Evolutionary conservation across 1,140 invertebrate genomes (phyloP), one percentile per base, ranked within the genome.

Genomic region (Drosophila teissieri): DNA sequence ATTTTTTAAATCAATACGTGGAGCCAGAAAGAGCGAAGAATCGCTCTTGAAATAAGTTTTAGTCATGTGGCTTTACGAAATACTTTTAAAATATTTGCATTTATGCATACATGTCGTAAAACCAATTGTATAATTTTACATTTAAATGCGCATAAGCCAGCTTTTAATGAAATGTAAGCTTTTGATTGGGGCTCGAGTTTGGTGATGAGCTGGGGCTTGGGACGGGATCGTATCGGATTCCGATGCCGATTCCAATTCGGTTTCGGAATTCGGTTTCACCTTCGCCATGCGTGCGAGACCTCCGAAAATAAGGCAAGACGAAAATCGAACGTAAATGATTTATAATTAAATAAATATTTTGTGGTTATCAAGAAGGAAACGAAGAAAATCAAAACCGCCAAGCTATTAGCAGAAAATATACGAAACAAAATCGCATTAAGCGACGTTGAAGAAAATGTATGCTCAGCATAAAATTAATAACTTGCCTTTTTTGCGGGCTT

Each of bases 281-380:
- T 86, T 86, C 84, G 60, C 36, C 67, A 82, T 82, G 80, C 83
- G 76, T 83, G 52, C 37, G 83, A 83, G 83, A 73, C 83, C 79
- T 88, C 84, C 79, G 40, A 60, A 39, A 44, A 52, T 34, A 46
- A 54, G 56, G 44, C 61, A 63, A 57, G 53, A 19, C 68, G 34
- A 77, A 76, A 61, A 77, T 75, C 70, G 77, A 77, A 88, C 51
- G 73, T 73, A 83, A 80, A 88, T 89, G 77, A 88, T 89, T 89
- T 70, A 89, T 84, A 89, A 89, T 89, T 88, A 80, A 88, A 89
- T 84, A 89, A 88, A 89, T 84, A 89, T 84, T 89, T 89, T 80
- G 89, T 78, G 81, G 78, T 84, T 89, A 89, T 84, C 42, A 75
- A 70, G 52, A 56, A 70, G 78, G 34, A 75, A 80, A 31, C 60